A percentile compares a stretch with the other conserved stretches of the same genome.
Evolutionary conservation across 2,797 vertebrate genomes (phyloP).

Genomic region (Gallinago nigripennis): DNA sequence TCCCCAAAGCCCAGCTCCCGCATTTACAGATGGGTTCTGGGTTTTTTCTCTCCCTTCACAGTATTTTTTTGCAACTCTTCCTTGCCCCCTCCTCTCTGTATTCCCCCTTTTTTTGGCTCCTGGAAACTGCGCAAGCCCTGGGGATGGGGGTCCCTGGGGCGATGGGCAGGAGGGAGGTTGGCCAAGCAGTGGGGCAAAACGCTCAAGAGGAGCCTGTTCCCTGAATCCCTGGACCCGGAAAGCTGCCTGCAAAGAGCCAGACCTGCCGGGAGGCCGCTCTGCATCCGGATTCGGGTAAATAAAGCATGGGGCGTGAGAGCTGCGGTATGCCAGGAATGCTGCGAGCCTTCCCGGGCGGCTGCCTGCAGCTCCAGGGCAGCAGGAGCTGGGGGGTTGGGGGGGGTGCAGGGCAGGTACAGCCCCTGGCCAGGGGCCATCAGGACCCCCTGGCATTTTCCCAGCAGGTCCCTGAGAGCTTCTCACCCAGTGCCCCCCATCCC

Average conservation of each 20-base stretch:
- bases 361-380: neutral
- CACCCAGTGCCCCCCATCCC: neutral
- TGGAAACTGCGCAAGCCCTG: accelerated
- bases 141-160: neutral
- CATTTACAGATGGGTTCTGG: neutral
- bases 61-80: neutral
- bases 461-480: neutral
- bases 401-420: neutral
- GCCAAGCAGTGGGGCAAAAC: neutral
- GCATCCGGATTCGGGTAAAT: neutral
- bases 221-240: neutral
- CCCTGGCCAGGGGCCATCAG: neutral
- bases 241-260: neutral
- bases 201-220: neutral
- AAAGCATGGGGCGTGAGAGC: conserved; percentile 10
- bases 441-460: no score
- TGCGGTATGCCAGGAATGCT: conserved; percentile 57
- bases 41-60: neutral
- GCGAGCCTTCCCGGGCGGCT: neutral
- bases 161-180: neutral
- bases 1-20: accelerated
- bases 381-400: neutral
- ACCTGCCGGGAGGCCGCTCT: neutral
- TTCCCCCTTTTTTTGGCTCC: neutral
- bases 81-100: neutral